Base-by-base conservation (phyloP, 2,113 vertebrate species). In the Glaucomys volans region DNA sequence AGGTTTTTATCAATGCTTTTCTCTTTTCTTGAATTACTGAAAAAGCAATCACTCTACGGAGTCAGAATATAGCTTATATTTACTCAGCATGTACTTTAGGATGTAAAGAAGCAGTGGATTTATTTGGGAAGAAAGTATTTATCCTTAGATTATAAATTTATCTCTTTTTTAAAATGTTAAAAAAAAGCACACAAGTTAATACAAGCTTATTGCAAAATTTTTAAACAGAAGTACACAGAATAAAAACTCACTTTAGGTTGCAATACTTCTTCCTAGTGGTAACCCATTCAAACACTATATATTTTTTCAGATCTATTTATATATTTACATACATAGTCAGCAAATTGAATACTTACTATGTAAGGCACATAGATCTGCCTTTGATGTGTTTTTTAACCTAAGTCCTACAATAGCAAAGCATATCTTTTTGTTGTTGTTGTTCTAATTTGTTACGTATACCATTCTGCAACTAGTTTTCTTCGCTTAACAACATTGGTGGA, bases 381-480 rank as follows among this genome's bases (percentile, higher is more conserved):
- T 90, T 72, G 54, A 37, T 75, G 18, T 84, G 0, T 62, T 95
- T 92, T 83, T 62, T 37, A 87, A 62, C 16, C 77, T 92, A 47
- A 47, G 44, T 47, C 44, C 44, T 47, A 47, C 44, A 6, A 47
- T 47, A 9, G 44, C 44, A 47, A 47, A 47, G 44, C 44, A 47
- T 47, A 47, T 47, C 44, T 47, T 47, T 47, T 47, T 47, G 44
- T 47, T 47, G 44, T 47, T 47, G 44, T 47, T 47, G 44, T 47
- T 47, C 44, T 47, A 47, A 47, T 47, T 47, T 8, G 44, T 47
- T 47, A 47, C 9, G 57, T 40, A 20, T 80, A 79, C 32, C 47
- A 74, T 75, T 95, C 44, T 86, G 13, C 69, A 96, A 85, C 44
- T 87, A 87, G 50, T 91, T 89, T 93, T 88, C 83, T 88, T 77